Evolutionary conservation across 2,113 vertebrate genomes (phyloP).

Genomic region (Aramus guarauna): DNA sequence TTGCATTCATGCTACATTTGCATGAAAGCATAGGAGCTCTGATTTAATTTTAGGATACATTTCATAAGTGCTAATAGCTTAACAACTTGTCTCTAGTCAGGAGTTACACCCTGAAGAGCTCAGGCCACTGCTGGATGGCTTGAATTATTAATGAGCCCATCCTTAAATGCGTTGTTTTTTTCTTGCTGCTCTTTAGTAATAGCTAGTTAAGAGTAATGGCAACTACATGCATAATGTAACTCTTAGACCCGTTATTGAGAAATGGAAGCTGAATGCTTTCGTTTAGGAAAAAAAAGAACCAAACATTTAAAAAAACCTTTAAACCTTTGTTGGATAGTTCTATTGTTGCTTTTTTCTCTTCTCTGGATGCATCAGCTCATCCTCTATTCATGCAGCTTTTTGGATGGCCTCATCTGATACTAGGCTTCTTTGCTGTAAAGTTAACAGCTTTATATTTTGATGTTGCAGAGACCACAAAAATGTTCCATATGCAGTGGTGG

Average conservation of each 20-base stretch:
- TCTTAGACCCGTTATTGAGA: not conserved
- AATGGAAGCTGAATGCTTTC: not conserved
- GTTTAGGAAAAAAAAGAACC: not conserved
- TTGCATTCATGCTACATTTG: not conserved
- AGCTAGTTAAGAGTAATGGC: not conserved
- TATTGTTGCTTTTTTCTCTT: not conserved
- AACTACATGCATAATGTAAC: not conserved
- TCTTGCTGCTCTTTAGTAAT: not conserved
- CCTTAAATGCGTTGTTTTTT: not conserved
- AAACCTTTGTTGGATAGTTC: not conserved
- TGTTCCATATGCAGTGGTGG: slow-evolving; percentile 39
- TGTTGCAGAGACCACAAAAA: slow-evolving; percentile 49
- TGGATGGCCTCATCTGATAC: not conserved
- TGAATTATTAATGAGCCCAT: not conserved
- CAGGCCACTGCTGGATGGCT: not conserved
- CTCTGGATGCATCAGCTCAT: not conserved
- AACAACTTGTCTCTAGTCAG: not conserved
- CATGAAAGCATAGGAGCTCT: not conserved
- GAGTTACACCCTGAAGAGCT: not conserved
- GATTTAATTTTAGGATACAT: not conserved
- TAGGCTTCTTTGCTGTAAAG: not conserved
- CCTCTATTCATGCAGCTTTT: not conserved
- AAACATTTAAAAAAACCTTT: not conserved
- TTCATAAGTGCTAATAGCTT: not conserved
- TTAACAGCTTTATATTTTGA: slow-evolving; percentile 15